These are phyloP conservation scores for Aphrophora alni DNA, from an alignment of 2,888 invertebrate species.

Conservation along the genomic window DNA sequence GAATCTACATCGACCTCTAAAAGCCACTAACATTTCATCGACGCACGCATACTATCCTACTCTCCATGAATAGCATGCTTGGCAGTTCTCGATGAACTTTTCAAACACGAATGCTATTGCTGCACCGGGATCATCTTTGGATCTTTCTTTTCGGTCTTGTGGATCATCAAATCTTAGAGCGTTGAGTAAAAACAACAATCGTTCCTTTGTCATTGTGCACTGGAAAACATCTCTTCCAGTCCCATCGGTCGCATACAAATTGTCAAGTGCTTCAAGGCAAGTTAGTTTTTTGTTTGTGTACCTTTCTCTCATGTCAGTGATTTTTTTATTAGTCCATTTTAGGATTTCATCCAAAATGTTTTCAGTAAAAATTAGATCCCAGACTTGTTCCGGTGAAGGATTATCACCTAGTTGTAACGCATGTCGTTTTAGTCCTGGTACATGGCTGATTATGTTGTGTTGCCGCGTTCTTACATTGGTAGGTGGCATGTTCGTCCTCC, in stretches of 20 bases:
- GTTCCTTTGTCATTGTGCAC: background rate
- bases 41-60: conserved; percentile 11
- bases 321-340: conserved; percentile 9
- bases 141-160: too few relatives aligned
- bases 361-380: background rate
- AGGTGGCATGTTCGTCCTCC: too few relatives aligned
- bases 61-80: background rate
- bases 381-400: too few relatives aligned
- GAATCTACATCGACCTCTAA: too few relatives aligned
- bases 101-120: too few relatives aligned
- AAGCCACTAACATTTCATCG: too few relatives aligned
- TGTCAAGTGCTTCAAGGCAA: background rate
- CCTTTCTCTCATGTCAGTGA: too few relatives aligned
- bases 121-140: too few relatives aligned
- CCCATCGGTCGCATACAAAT: background rate
- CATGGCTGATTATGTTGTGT: background rate
- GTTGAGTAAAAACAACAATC: too few relatives aligned
- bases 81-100: too few relatives aligned
- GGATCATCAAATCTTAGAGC: background rate
- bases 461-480: conserved; percentile 2
- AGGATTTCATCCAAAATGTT: too few relatives aligned
- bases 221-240: background rate
- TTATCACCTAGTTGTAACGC: conserved; percentile 4
- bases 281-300: too few relatives aligned
- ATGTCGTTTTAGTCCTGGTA: background rate